Conservation (phyloP, 2,888 invertebrate genomes). For the Parnassius apollo region DNA sequence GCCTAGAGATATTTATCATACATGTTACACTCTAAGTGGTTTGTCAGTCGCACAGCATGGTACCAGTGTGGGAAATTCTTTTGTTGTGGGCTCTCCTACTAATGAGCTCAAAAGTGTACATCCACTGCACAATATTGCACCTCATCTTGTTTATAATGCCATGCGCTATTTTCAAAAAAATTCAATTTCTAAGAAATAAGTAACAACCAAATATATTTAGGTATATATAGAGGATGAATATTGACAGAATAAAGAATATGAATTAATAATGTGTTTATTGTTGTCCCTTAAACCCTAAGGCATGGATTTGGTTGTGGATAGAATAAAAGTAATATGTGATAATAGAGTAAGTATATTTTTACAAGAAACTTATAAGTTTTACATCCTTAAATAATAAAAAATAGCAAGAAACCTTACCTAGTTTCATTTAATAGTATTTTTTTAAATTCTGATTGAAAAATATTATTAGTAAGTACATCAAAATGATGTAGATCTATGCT, state of each 20-base stretch:
- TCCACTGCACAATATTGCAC: conserved; percentile 91
- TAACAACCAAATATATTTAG: too few relatives aligned
- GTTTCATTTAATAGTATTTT: too few relatives aligned
- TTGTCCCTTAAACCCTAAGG: too few relatives aligned
- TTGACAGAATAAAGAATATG: too few relatives aligned
- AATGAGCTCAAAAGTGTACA: conserved; percentile 90
- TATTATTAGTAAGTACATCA: neutral
- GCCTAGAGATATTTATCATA: conserved; percentile 95
- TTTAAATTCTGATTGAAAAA: too few relatives aligned
- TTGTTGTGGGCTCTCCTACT: conserved; percentile 83
- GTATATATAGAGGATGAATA: too few relatives aligned
- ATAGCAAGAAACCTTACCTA: too few relatives aligned
- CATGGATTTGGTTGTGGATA: neutral
- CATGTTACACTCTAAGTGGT: conserved; percentile 97
- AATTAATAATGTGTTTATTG: too few relatives aligned
- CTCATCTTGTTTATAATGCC: conserved; percentile 79
- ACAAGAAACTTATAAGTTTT: conserved; percentile 4
- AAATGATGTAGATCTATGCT: too few relatives aligned
- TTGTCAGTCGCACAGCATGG: conserved; percentile 94
- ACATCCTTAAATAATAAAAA: too few relatives aligned
- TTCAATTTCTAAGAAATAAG: conserved; percentile 49
- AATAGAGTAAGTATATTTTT: conserved; percentile 2
- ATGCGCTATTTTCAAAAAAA: conserved; percentile 74
- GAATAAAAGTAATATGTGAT: neutral
- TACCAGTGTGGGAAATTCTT: conserved; percentile 67